Evolutionary conservation across 2,888 invertebrate species (phyloP), one percentile per base, ranked within the genome.

Genomic region (Lasioglossum vierecki): DNA sequence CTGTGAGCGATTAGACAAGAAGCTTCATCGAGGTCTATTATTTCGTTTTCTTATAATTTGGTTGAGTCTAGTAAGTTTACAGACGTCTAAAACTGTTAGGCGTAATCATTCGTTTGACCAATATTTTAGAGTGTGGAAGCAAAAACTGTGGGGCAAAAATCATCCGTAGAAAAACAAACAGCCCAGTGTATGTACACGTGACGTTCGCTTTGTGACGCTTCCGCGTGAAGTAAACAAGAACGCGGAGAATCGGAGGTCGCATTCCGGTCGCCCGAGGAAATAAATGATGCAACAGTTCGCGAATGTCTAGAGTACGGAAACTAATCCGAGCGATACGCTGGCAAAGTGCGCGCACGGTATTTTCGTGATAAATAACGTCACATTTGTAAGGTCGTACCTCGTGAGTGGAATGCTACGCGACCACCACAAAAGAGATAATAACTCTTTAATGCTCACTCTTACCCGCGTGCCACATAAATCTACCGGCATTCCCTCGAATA

Each of bases 351-450:
- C 30, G 68, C 15, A 30, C 49, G 63, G 66, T 60, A 66, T 71
- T 83, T 81, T 60, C 22, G 82, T 77, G 86, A 86, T 86, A 86
- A 86, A 86, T 83, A 81, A 79, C 81, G 77, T 73, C 72, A 76
- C 86, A 83, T 80, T 83, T 73, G 83, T 79, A 81, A 81, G 74
- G 83, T 68, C 76, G 83, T 79, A 79, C 53, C 35, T 22, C 70
- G 73, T 15, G 78, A 57, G 79, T 39, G 80, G 79, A 81, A 81
- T 86, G 78, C 46, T 60, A 75, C 53, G 76, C 70, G 76, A 49
- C 63, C 66, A n/a, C 73, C 76, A 79, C 83, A 83, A 86, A 86
- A 86, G 87, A 83, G 87, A 87, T 86, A 86, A 87, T 87, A 86
- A 83, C 83, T 86, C 87, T 87, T 87, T 87, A 87, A 87, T 87